phyloP scores from a whole-genome alignment of 2,888 invertebrate species.

The Gymnoscelis rufifasciata region DNA sequence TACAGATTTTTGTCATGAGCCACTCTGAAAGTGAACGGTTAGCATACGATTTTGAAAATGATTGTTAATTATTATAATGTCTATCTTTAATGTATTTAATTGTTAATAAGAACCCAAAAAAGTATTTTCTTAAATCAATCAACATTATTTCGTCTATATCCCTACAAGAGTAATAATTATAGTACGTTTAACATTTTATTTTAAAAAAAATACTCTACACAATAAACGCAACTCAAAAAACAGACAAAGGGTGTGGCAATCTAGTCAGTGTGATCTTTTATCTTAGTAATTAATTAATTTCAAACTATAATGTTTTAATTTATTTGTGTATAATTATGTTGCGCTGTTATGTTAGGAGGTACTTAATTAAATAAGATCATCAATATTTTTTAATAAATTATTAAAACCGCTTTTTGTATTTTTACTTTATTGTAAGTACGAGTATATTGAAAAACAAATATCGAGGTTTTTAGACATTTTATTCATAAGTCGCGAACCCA shows the following conservation, averaged over 20 bases:
- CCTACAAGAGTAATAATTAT: neutral
- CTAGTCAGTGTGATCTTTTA: constrained; percentile 76
- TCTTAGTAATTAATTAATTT: constrained; percentile 32
- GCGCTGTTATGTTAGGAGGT: constrained; percentile 23
- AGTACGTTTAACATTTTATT: neutral
- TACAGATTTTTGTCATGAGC: no score
- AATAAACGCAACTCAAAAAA: constrained; percentile 34
- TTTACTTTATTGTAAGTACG: neutral
- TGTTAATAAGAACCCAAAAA: no score
- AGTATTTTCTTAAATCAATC: no score
- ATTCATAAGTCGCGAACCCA: no score
- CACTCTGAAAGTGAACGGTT: no score
- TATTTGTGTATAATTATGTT: constrained; percentile 21
- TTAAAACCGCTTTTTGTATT: constrained; percentile 18
- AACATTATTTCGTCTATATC: no score
- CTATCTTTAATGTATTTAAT: no score
- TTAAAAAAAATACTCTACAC: constrained; percentile 13
- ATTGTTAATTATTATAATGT: no score
- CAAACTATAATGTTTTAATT: constrained; percentile 35
- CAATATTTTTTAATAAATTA: constrained; percentile 29
- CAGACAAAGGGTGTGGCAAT: constrained; percentile 77
- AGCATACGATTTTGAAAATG: no score
- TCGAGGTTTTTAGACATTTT: no score
- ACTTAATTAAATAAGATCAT: constrained; percentile 12
- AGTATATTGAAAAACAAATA: no score